Percentiles rank a stretch among this genome's conserved stretches.
phyloP scores from a whole-genome alignment of 2,113 vertebrate genomes.

The Rostratula benghalensis region DNA sequence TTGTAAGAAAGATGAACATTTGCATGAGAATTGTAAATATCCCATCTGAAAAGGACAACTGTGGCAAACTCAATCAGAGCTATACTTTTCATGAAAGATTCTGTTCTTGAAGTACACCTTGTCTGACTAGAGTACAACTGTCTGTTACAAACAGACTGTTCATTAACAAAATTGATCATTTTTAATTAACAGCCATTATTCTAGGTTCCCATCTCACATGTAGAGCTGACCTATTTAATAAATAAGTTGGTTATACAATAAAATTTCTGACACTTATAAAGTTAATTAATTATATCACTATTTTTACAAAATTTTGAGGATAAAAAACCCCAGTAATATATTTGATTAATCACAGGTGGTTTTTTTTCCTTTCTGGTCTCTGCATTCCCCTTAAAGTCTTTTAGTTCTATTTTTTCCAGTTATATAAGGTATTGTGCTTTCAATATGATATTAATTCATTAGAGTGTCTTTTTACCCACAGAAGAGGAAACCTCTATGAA shows the following conservation, averaged over 20 bases:
- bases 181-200: neutral
- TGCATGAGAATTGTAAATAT: neutral
- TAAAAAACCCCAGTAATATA: neutral
- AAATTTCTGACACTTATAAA: slow-evolving; percentile 17
- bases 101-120: neutral
- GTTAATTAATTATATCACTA: neutral
- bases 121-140: neutral
- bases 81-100: neutral
- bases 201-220: neutral
- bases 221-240: neutral
- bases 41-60: neutral
- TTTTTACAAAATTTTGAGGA: slow-evolving; percentile 25
- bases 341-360: neutral
- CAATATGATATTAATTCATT: neutral
- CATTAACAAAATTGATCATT: neutral
- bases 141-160: neutral
- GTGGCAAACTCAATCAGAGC: neutral
- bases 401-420: neutral
- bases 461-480: neutral
- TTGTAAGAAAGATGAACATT: neutral
- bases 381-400: neutral
- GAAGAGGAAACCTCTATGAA: neutral
- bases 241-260: neutral
- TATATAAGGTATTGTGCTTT: neutral
- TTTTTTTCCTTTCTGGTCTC: neutral